These are phyloP conservation scores for Megalops cyprinoides DNA, from an alignment of 2,797 vertebrate species.

Conservation along the genomic window DNA sequence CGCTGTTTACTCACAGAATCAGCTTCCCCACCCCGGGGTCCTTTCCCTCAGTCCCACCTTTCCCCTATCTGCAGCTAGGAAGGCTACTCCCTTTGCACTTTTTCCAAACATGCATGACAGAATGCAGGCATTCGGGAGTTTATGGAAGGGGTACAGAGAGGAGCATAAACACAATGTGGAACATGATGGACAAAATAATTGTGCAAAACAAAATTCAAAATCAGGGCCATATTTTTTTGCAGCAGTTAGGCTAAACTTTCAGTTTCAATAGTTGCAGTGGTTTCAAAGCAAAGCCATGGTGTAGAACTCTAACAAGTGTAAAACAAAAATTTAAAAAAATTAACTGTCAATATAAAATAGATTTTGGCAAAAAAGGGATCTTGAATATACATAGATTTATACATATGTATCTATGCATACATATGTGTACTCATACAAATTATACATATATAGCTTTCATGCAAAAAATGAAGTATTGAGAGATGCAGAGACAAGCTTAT, in stretches of 20 bases:
- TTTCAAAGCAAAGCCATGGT: conserved; percentile 13
- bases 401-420: conserved; percentile 18
- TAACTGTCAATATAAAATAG: conserved; percentile 4
- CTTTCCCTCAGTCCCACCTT: too few relatives aligned
- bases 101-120: background rate
- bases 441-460: conserved; percentile 23
- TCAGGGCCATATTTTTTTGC: conserved; percentile 17
- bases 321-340: background rate
- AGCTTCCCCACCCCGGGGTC: too few relatives aligned
- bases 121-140: background rate
- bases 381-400: background rate
- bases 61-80: background rate
- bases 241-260: conserved; percentile 14
- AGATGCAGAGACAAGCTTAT: background rate
- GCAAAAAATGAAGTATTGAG: conserved; percentile 21
- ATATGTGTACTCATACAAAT: conserved; percentile 24
- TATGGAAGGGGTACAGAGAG: background rate
- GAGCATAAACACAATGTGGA: conserved; percentile 7
- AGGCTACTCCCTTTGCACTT: background rate
- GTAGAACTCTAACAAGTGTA: background rate
- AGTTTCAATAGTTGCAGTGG: background rate
- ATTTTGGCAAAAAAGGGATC: background rate
- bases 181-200: conserved; percentile 30
- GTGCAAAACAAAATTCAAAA: conserved; percentile 37
- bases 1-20: too few relatives aligned